Conservation (phyloP, 2,888 invertebrate genomes). For the Drosophila heteroneura region DNA sequence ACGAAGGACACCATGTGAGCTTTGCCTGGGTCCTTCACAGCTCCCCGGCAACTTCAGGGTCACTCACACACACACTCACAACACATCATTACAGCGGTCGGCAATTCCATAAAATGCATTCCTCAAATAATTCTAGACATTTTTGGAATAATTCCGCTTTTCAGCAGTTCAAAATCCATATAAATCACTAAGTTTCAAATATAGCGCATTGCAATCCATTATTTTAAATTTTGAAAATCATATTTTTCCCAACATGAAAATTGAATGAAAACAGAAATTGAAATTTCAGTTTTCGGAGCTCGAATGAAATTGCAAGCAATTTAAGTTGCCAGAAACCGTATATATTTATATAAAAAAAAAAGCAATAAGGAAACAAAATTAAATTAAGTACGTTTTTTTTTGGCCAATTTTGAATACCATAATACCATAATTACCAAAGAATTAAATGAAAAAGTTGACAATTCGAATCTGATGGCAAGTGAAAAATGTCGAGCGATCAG, state of each 20-base stretch:
- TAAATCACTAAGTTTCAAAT: background rate
- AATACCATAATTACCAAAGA: background rate
- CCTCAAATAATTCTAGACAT: background rate
- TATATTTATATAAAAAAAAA: background rate
- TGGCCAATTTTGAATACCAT: background rate
- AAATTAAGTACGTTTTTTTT: no score
- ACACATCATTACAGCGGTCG: conserved; percentile 4
- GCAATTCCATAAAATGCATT: background rate
- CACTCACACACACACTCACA: conserved; percentile 19
- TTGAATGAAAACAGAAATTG: background rate
- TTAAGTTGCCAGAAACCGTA: background rate
- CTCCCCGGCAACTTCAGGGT: conserved; percentile 42
- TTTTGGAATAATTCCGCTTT: background rate
- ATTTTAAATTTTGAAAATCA: background rate
- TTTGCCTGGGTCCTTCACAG: conserved; percentile 52
- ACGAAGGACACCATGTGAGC: conserved; percentile 32
- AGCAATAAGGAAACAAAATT: no score
- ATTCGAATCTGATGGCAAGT: background rate
- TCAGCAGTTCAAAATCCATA: background rate
- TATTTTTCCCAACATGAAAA: background rate
- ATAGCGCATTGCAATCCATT: background rate
- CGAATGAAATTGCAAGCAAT: background rate
- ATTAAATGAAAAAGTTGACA: background rate
- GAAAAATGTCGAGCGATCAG: background rate
- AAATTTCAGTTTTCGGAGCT: background rate